Base-by-base conservation (phyloP, 1,140 invertebrate species). In the Berghia stephanieae region DNA sequence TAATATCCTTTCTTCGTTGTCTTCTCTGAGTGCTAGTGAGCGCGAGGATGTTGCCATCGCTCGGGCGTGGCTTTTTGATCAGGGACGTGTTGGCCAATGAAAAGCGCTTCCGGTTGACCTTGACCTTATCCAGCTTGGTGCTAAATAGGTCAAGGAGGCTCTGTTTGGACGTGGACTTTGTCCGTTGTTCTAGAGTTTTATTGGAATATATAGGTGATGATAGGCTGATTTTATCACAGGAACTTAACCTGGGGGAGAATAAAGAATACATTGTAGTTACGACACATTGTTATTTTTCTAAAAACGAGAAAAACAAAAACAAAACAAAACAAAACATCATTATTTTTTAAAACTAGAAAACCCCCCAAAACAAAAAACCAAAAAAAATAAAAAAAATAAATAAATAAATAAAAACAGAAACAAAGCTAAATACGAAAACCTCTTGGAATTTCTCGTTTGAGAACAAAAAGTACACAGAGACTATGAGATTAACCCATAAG, bases 81-180 rank as follows among this genome's bases (percentile, higher is more conserved):
- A 89, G 84, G 42, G 87, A 85, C 38, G 85, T 79, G 72, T 89
- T 84, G 21, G 60, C 86, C 44, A 79, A 83, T 52, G 78, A 79
- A 70, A 80, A 83, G 72, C 81, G 83, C 70, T 83, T 86, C 75
- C 76, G 76, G 74, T 66, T 82, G 78, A 77, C 75, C 92, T 92
- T 83, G 78, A 80, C 82, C 75, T 78, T 78, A 81, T 92, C 92
- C 86, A 94, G 91, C 85, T 92, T 92, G 84, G 91, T 93, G 78
- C 92, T 92, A 70, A 93, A 93, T 79, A 94, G 88, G 87, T 94
- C 93, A 49, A 93, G 86, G n/a, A 93, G 89, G 75, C 91, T 92
- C 81, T 92, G 91, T 73, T 90, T 88, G 8, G 92, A 92, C 0
- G 90, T 90, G 21, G 92, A 92, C 85, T 91, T 91, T 27, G 82